Base-by-base conservation (phyloP, 2,797 vertebrate genomes). In the Sibirionetta formosa region DNA sequence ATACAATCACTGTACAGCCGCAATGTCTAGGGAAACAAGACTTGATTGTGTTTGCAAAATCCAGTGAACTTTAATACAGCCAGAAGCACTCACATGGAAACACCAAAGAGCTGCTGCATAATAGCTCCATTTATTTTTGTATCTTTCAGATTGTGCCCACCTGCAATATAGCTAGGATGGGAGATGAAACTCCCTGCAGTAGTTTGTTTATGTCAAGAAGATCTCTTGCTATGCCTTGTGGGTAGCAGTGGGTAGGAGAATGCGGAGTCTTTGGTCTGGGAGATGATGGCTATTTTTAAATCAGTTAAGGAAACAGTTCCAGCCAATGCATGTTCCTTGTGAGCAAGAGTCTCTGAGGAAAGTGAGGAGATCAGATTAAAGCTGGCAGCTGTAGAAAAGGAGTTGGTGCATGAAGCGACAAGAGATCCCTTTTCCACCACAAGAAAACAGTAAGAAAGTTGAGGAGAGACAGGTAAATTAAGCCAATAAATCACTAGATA, bases 11-110 rank as follows among this genome's bases (percentile, higher is more conserved):
- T 77, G 48, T 40, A 51, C 42, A 82, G 50, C 51, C 92, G 36
- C 40, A 93, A 27, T 33, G 9, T 86, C 91, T 57, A 35, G 94
- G 89, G 93, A 89, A 85, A 86, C 31, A 48, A 20, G 42, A 54
- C 42, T 88, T 86, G 78, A 89, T 69, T 87, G 66, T 94, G 84
- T 92, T 96, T 97, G 93, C 81, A 96, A 96, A 96, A 96, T 94
- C 54, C 73, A 86, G 73, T 70, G 89, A 92, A 94, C 86, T 94
- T 90, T 85, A 94, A 94, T 88, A 82, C 7, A 86, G 75, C 60
- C 69, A 23, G 61, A 82, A 94, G 91, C 76, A 64, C 56, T 93
- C 89, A 68, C 44, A 35, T 15, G 60, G 79, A 94, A 95, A 94
- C 36, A 83, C 65, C 68, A 66, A 90, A 88, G 44, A 70, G n/a